phyloP scores from a whole-genome alignment of 2,888 invertebrate genomes.

The Hydroisotoma schaefferi region DNA sequence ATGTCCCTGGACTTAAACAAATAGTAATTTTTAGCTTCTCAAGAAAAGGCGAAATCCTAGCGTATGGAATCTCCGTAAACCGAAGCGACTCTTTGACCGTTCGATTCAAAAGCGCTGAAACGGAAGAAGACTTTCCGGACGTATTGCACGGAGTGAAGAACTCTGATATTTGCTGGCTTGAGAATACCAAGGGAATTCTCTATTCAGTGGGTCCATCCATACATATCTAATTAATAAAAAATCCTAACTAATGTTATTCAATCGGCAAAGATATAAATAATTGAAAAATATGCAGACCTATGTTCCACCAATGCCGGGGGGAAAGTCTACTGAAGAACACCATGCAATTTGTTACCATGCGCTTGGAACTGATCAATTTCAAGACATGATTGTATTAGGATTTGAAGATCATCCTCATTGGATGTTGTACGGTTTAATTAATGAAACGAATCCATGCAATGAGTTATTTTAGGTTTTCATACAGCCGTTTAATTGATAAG shows the following conservation, averaged over 20 bases:
- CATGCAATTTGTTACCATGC: conserved; percentile 14
- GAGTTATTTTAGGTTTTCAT: not conserved
- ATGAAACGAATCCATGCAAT: not conserved
- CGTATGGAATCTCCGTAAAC: conserved; percentile 85
- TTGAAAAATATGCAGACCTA: no score
- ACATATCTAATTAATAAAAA: not conserved
- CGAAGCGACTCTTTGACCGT: conserved; percentile 96
- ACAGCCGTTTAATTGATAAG: not conserved
- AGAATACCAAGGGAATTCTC: conserved; percentile 90
- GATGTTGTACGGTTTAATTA: not conserved
- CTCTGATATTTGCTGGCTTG: conserved; percentile 87
- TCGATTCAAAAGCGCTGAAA: conserved; percentile 70
- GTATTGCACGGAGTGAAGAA: conserved; percentile 85
- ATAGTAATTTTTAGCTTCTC: conserved; percentile 74
- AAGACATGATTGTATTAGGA: conserved; percentile 13
- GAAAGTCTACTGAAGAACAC: not conserved
- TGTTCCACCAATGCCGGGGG: not conserved
- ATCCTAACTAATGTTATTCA: not conserved
- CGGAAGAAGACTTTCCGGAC: conserved; percentile 80
- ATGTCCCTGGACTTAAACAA: conserved; percentile 64
- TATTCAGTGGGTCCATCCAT: conserved; percentile 68
- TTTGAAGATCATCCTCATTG: conserved; percentile 3
- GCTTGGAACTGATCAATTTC: conserved; percentile 15
- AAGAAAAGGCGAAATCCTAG: conserved; percentile 84
- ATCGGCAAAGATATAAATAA: no score